Base-by-base conservation (phyloP, 2,888 invertebrate species). In the Cheilosia vernalis region DNA sequence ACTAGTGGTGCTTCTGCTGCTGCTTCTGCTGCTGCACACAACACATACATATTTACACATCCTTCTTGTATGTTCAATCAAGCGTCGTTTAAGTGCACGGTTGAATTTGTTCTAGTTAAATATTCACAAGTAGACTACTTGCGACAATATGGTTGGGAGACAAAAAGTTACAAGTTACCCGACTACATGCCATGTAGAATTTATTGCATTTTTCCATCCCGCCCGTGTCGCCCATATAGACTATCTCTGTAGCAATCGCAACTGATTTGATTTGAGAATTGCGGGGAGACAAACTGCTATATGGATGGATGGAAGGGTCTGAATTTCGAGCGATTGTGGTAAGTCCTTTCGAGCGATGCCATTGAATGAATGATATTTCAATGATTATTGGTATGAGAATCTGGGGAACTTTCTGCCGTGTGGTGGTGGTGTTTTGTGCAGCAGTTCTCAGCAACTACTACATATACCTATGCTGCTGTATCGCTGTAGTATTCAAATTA, bases 21-120 rank as follows among this genome's bases (percentile, higher is more conserved):
- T 33, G 37, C 37, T 10, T 3, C 10, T 33, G 33, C 10, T 9
- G 13, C 37, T 37, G 37, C 70, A 47, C 51, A 66, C 37, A 66
- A 69, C 74, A 67, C 67, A 69, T 55, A 67, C 53, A 49, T 44
- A 70, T 47, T 40, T 66, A 56, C 58, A 74, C 55, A 78, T 84
- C 73, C 83, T 83, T 67, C 83, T 79, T 64, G 70, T 76, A 80
- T 81, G 85, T 85, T 85, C 85, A 85, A 85, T 85, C 85, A 85
- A 85, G 85, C 76, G 72, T 76, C 85, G 81, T 85, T 85, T 81
- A 81, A 85, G 85, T 85, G 85, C 85, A 85, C 85, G 76, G 85
- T 85, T 85, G 85, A 85, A 85, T 85, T 85, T 85, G 85, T 85
- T 85, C 85, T 81, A 66, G 81, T 85, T 81, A 81, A 85, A 85